Base-by-base conservation (phyloP, 1,140 invertebrate genomes). In the Druon quercuslanigerum region DNA sequence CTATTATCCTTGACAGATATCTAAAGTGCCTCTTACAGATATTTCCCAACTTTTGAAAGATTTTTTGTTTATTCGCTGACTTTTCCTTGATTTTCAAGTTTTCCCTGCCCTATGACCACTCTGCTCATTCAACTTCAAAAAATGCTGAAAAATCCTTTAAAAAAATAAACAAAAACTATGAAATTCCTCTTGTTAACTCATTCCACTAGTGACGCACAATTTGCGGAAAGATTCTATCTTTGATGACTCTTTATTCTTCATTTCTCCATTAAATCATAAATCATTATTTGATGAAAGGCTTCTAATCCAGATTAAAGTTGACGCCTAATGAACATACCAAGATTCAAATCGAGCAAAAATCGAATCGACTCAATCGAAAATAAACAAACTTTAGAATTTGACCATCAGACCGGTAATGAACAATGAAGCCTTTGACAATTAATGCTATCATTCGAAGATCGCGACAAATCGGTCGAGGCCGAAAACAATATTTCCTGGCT, bases 401-500 rank as follows among this genome's bases (percentile, higher is more conserved):
- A 66, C 60, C 60, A 40, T 66, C 25, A 46, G 7, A n/a, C 40
- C 40, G 40, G 40, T 46, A 46, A 46, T 25, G n/a, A 66, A 66
- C 54, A 40, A 66, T 6, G n/a, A 40, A 14, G 4, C 4, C 46
- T 66, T 66, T 66, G 9, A 66, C 13, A 66, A 66, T 66, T 33
- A 66, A 3, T 66, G 14, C 40, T 66, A 40, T 16, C 25, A 66
- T 46, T 46, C 9, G 40, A 46, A 7, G 40, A 66, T 56, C 19
- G 73, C 72, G 72, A 56, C 72, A 51, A 57, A 77, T 79, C 78
- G 81, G 80, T 82, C 83, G 83, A 87, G 85, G 85, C 78, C 82
- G 50, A 75, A 84, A 83, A 82, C 76, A 74, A 78, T 74, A 79
- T 82, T 83, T 84, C 79, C 76, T 87, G 85, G 85, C 83, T 79